Evolutionary conservation across 2,888 invertebrate genomes (phyloP).

Genomic region (Cybosia mesomella): DNA sequence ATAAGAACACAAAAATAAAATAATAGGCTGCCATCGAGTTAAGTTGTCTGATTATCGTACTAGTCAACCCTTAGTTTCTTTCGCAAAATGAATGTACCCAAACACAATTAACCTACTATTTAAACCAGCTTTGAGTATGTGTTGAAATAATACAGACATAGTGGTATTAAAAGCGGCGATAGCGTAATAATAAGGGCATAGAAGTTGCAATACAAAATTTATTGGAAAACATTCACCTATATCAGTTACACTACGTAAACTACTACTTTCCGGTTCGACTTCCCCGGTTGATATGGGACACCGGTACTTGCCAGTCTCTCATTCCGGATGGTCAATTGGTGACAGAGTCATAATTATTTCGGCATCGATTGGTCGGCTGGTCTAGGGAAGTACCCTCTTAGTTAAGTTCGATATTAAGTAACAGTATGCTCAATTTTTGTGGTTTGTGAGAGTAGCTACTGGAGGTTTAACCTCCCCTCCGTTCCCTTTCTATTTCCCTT

Average conservation of each 20-base stretch:
- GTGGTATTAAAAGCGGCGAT: constrained; percentile 34
- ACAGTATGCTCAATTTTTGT: not conserved
- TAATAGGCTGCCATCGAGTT: constrained; percentile 8
- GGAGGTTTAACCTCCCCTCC: not conserved
- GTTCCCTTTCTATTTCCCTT: constrained; percentile 1
- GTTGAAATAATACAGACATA: constrained; percentile 59
- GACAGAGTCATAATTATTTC: not conserved
- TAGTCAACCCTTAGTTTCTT: constrained; percentile 41
- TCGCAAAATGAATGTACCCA: constrained; percentile 54
- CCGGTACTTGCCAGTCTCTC: not conserved
- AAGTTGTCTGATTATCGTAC: constrained; percentile 27
- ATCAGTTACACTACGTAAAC: not conserved
- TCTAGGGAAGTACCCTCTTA: not conserved
- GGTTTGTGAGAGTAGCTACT: not conserved
- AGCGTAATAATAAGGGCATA: not conserved
- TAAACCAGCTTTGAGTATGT: constrained; percentile 55
- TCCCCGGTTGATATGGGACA: not conserved
- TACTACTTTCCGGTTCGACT: not conserved
- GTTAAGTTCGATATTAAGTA: not conserved
- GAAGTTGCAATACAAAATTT: not conserved
- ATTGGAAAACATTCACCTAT: not conserved
- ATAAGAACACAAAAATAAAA: too few relatives aligned
- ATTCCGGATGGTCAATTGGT: not conserved
- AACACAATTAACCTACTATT: constrained; percentile 65
- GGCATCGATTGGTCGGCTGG: not conserved